Evolutionary conservation across 1,140 invertebrate genomes (phyloP).

Genomic region (Oppia nitens): DNA sequence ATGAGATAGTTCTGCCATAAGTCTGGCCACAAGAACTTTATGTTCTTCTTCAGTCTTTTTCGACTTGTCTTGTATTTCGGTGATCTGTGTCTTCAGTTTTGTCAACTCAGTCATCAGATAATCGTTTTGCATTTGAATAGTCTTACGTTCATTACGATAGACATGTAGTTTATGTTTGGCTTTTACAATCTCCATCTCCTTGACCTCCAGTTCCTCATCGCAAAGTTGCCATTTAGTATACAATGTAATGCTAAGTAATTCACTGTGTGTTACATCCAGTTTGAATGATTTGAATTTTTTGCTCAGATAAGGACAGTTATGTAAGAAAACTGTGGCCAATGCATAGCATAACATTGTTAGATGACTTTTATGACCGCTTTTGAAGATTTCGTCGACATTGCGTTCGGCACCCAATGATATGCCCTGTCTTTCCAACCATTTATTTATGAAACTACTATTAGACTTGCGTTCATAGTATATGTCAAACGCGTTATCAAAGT

Average conservation of each 20-base stretch:
- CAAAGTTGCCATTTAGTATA: background rate
- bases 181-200: background rate
- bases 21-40: background rate
- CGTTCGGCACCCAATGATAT: background rate
- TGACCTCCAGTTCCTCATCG: background rate
- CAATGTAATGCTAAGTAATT: background rate
- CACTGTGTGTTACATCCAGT: background rate
- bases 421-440: background rate
- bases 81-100: background rate
- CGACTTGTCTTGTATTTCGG: background rate
- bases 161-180: background rate
- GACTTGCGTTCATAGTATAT: background rate
- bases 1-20: background rate
- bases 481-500: background rate
- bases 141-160: background rate
- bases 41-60: background rate
- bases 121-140: background rate
- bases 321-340: background rate
- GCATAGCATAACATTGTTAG: background rate
- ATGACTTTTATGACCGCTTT: background rate
- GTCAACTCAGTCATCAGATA: background rate
- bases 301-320: background rate
- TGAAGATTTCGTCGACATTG: background rate
- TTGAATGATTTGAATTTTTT: background rate
- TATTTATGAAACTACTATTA: background rate